Evolutionary conservation across 2,113 vertebrate species (phyloP).

Genomic region (Misgurnus anguillicaudatus): DNA sequence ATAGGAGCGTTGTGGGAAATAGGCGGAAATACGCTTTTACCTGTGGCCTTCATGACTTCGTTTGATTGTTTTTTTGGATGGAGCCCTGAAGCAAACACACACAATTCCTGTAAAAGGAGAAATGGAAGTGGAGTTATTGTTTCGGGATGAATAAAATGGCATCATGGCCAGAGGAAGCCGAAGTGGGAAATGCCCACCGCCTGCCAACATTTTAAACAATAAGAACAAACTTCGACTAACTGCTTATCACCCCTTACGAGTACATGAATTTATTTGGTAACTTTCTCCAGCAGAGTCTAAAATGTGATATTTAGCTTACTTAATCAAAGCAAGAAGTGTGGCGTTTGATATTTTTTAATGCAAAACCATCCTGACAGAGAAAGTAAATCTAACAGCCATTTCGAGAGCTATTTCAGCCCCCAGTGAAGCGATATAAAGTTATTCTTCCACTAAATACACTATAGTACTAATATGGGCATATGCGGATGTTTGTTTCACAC

Average conservation of each 20-base stretch:
- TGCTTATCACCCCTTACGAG: neutral
- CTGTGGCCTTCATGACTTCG: neutral
- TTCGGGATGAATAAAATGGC: conserved; percentile 22
- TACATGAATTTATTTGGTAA: too few relatives aligned
- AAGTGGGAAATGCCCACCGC: conserved; percentile 27
- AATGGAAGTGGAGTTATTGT: conserved; percentile 30
- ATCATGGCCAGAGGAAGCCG: conserved; percentile 25
- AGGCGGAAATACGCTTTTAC: neutral
- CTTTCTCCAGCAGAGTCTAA: neutral
- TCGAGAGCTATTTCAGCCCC: neutral
- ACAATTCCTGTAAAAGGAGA: conserved; percentile 6
- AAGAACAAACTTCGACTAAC: conserved; percentile 17
- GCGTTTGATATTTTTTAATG: neutral
- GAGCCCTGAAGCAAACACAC: neutral
- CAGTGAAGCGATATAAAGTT: neutral
- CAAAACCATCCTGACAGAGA: neutral
- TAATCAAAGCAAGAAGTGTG: neutral
- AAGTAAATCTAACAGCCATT: neutral
- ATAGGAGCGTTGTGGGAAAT: neutral
- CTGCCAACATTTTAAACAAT: conserved; percentile 42
- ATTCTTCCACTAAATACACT: neutral
- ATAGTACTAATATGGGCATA: neutral
- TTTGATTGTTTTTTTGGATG: neutral
- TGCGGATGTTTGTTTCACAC: neutral
- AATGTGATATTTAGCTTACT: neutral